Base-by-base conservation (phyloP, 2,797 vertebrate species). In the Sebastes trivittatus region DNA sequence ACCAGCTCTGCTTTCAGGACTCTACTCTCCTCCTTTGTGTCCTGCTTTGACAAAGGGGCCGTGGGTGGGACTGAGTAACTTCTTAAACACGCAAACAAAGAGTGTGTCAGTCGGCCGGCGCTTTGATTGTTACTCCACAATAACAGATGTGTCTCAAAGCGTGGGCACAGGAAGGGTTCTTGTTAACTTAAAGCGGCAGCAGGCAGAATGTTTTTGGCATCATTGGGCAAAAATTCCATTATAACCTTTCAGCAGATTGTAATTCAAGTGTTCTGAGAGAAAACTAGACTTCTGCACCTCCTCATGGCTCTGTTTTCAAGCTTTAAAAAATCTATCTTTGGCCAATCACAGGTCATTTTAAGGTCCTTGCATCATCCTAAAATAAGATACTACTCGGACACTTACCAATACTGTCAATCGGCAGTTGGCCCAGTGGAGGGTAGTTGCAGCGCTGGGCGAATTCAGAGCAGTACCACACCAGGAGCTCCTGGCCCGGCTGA, bases 381-480 rank as follows among this genome's bases (percentile, higher is more conserved):
- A 1, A 52, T 52, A 30, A 67, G 27, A 52, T 30, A 49, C n/a
- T 23, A 4, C 30, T 36, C 52, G 11, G 4, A 38, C 23, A 89
- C 97, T 96, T 96, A 98, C 97, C 95, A 86, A 93, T 94, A 91
- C 94, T 96, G 88, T 97, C 94, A 86, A 94, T 93, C 63, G 94
- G 91, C 81, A 98, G 94, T 62, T 96, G 96, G 85, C 96, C 95
- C 34, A 97, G 94, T 59, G 96, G 96, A 77, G 97, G 97, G 94
- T 97, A 97, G 93, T 97, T 95, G 63, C 98, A 97, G 80, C 97
- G 96, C 46, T 95, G 94, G 62, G 97, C 96, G 75, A 98, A 97
- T 88, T 98, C 97, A 22, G 94, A 90, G 88, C 98, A 97, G 91
- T 98, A 98, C 98, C 97, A 98, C 90, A 99, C 97, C 83, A 98